Percentiles rank a stretch among this genome's conserved stretches.
phyloP scores from a whole-genome alignment of 2,888 invertebrate genomes.

The Dolomedes plantarius region DNA sequence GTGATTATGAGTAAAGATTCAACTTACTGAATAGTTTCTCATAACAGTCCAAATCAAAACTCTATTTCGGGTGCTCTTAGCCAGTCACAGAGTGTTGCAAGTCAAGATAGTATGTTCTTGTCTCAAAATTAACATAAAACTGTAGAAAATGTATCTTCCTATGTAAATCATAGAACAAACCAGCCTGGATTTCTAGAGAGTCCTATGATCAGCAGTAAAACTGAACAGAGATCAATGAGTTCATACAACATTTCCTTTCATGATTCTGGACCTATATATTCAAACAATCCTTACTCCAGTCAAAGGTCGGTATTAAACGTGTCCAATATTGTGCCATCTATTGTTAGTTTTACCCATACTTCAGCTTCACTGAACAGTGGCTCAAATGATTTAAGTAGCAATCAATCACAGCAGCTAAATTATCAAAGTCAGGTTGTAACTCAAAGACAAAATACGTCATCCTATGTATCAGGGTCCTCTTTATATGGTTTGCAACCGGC shows the following conservation, averaged over 20 bases:
- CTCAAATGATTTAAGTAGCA: slow-evolving; percentile 35
- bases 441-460: too few species aligned
- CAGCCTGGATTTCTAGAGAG: slow-evolving; percentile 55
- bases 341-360: slow-evolving; percentile 51
- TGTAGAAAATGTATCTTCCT: slow-evolving; percentile 64
- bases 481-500: slow-evolving; percentile 60
- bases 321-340: slow-evolving; percentile 61
- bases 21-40: slow-evolving; percentile 56
- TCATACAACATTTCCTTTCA: slow-evolving; percentile 47
- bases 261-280: slow-evolving; percentile 52
- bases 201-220: slow-evolving; percentile 54
- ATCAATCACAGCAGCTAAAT: slow-evolving; percentile 47
- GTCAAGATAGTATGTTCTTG: slow-evolving; percentile 59
- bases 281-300: slow-evolving; percentile 42
- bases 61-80: slow-evolving; percentile 60
- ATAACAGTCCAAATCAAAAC: slow-evolving; percentile 59
- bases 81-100: slow-evolving; percentile 70
- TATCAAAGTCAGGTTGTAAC: slow-evolving; percentile 48
- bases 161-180: slow-evolving; percentile 68
- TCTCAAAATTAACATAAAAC: slow-evolving; percentile 61
- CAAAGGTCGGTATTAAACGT: too few species aligned
- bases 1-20: slow-evolving; percentile 68
- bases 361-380: too few species aligned
- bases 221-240: slow-evolving; percentile 51
- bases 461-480: too few species aligned